A percentile compares a stretch with the other conserved stretches of the same genome.
Evolutionary conservation across 1,140 invertebrate genomes (phyloP).

Genomic region (Achroia grisella): DNA sequence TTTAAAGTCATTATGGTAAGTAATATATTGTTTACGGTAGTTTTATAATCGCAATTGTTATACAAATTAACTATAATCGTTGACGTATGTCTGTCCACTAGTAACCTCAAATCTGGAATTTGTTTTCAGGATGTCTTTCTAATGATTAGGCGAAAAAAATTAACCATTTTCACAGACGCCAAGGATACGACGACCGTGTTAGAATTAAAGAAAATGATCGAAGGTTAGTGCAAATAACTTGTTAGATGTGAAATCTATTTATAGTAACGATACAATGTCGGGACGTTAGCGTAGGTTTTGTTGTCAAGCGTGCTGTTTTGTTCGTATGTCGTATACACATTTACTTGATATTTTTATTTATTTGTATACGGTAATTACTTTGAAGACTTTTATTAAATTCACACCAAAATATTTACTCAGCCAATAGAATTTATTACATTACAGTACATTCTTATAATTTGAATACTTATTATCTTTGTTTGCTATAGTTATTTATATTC

Average conservation of each 20-base stretch:
- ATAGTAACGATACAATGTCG: constrained; percentile 57
- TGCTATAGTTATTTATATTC: too few relatives aligned
- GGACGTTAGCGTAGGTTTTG: constrained; percentile 26
- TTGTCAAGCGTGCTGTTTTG: constrained; percentile 23
- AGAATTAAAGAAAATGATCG: constrained; percentile 97
- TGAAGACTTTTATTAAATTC: too few relatives aligned
- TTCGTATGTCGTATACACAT: background rate
- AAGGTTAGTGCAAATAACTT: constrained; percentile 79
- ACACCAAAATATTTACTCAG: too few relatives aligned
- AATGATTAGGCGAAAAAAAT: constrained; percentile 97
- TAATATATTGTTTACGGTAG: constrained; percentile 41
- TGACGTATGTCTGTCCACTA: constrained; percentile 14
- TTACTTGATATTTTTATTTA: background rate
- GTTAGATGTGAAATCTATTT: constrained; percentile 59
- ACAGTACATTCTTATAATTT: too few relatives aligned
- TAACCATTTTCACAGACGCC: constrained; percentile 98
- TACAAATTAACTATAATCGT: too few relatives aligned
- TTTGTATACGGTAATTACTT: too few relatives aligned
- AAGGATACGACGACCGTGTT: constrained; percentile 95
- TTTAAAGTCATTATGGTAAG: constrained; percentile 7
- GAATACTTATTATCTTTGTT: too few relatives aligned
- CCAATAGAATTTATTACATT: too few relatives aligned
- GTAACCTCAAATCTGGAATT: constrained; percentile 67
- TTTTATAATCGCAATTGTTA: too few relatives aligned
- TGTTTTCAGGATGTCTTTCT: constrained; percentile 94